Evolutionary conservation across 2,113 vertebrate species (phyloP), one percentile per base, ranked within the genome.

Genomic region (Struthidea cinerea): DNA sequence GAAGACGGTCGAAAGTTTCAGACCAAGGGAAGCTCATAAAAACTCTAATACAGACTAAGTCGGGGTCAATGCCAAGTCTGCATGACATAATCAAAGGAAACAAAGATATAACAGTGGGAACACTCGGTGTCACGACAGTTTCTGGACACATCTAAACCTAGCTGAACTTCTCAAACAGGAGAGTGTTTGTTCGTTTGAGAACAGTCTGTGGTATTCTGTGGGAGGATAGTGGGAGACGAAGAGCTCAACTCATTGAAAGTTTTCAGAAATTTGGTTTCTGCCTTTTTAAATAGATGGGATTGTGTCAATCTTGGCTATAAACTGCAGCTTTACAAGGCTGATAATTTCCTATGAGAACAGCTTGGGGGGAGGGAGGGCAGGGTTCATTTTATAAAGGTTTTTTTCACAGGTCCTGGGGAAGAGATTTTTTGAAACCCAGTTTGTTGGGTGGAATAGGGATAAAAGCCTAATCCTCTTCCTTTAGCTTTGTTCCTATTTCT

Each of bases 31-130:
- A 97, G 78, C 74, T 98, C 17, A 96, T 98, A 84, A 98, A 98
- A 97, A 98, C 98, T 92, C 97, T 99, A 20, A 98, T 99, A 96
- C 99, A 98, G 92, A 98, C 98, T 95, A 98, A 98, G 67, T 95
- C 98, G 0, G 98, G 97, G 33, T 98, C 99, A 44, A 98, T 99
- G 98, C 98, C 99, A 67, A 98, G 98, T 77, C 98, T 99, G 96
- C 98, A 99, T 93, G 98, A 99, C 94, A 98, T 99, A 69, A 99
- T 99, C 96, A 99, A 98, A 98, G 98, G 99, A 96, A 99, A 99
- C 98, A 98, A 99, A 96, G 99, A 99, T 74, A 97, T 99, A 91
- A 98, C 98, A 16, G 98, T 99, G 77, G 98, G 99, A 95, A 98
- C 99, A 28, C 98, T 99, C 9, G 98, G 99, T 80, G 98, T 98